Conservation (phyloP, 2,113 vertebrate species). For the Phaethornis superciliosus region DNA sequence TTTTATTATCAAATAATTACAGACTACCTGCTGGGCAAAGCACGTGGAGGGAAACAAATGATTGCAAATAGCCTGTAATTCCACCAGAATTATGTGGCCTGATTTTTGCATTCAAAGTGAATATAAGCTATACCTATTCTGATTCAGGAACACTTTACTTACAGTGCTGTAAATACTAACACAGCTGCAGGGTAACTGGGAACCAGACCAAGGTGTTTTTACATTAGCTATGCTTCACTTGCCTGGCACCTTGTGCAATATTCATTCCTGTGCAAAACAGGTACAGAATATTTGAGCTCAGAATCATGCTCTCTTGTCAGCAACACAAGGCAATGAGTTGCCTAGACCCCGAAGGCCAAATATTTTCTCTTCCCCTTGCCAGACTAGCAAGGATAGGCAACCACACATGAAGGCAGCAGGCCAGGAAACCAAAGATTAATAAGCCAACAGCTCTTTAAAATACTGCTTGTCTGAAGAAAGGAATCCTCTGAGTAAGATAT, state of each 20-base stretch:
- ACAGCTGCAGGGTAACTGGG: constrained; percentile 52
- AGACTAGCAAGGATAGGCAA: constrained; percentile 4
- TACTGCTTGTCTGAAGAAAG: not conserved
- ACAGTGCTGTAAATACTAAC: constrained; percentile 41
- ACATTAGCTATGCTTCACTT: constrained; percentile 52
- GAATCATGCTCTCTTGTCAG: constrained; percentile 20
- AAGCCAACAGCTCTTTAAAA: constrained; percentile 10
- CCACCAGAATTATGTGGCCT: constrained; percentile 18
- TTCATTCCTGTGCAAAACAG: constrained; percentile 55
- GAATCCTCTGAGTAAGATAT: not conserved
- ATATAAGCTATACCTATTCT: constrained; percentile 22
- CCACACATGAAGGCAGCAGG: constrained; percentile 20
- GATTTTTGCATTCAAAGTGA: constrained; percentile 10
- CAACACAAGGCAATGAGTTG: constrained; percentile 27
- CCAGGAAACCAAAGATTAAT: constrained; percentile 1
- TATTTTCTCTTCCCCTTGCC: constrained; percentile 51
- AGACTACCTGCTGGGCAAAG: constrained; percentile 57
- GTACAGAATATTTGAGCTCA: constrained; percentile 35
- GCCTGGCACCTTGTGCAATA: constrained; percentile 51
- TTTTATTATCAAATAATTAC: constrained; percentile 68
- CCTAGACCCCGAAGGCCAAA: constrained; percentile 8
- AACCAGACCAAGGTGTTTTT: constrained; percentile 59
- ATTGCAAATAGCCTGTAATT: constrained; percentile 42
- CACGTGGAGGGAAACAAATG: constrained; percentile 38
- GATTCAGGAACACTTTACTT: constrained; percentile 26